phyloP scores from a whole-genome alignment of 1,140 invertebrate species.

The Drosophila insularis region DNA sequence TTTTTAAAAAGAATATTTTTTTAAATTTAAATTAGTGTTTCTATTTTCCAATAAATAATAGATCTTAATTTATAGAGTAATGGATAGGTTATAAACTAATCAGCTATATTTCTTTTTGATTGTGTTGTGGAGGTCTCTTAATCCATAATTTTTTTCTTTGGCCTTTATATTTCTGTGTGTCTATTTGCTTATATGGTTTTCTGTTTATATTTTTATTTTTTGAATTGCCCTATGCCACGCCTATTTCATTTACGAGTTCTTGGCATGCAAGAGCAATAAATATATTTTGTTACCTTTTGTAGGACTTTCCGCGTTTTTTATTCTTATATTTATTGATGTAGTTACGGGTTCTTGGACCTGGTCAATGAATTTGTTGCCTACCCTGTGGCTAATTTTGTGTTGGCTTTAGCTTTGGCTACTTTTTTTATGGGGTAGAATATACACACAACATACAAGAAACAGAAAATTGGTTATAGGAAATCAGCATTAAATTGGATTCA shows the following conservation, averaged over 20 bases:
- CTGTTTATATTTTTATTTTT: no score
- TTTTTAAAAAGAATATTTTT: no score
- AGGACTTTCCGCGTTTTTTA: conserved; percentile 10
- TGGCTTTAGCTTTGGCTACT: no score
- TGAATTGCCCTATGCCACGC: background rate
- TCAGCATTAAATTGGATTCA: conserved; percentile 49
- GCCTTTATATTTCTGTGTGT: no score
- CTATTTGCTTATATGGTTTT: no score
- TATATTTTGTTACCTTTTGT: conserved; percentile 24
- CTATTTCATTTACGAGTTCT: conserved; percentile 43
- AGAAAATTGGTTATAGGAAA: conserved; percentile 38
- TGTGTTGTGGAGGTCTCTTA: no score
- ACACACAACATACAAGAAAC: conserved; percentile 4
- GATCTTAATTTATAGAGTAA: no score
- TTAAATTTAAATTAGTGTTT: no score
- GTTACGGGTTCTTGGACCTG: background rate
- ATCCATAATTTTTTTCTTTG: no score
- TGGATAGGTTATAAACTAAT: no score
- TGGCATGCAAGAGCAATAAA: conserved; percentile 50
- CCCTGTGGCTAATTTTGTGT: background rate
- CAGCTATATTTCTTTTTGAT: no score
- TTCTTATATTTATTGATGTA: conserved; percentile 1
- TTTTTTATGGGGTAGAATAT: conserved; percentile 38
- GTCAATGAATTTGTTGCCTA: background rate
- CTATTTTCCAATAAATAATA: no score